Conservation (phyloP, 2,888 invertebrate genomes). For the Cyclophora albipunctata region DNA sequence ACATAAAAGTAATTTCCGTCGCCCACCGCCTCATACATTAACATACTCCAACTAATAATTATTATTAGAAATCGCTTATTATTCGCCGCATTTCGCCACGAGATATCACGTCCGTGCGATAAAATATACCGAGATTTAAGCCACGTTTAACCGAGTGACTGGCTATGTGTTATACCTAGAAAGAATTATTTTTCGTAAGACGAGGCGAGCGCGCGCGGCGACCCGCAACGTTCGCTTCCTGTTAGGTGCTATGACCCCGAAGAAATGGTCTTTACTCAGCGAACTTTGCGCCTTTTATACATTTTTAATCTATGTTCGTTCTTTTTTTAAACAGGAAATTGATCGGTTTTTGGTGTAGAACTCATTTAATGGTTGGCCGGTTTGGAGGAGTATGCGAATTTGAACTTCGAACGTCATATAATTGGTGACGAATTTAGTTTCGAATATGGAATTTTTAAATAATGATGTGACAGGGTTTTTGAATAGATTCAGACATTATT, state of each 20-base stretch:
- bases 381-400: conserved; percentile 7
- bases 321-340: conserved; percentile 67
- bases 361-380: conserved; percentile 58
- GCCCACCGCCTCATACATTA: neutral
- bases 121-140: conserved; percentile 14
- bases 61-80: conserved; percentile 10
- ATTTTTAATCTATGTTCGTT: conserved; percentile 15
- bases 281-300: conserved; percentile 50
- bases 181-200: conserved; percentile 69
- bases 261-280: conserved; percentile 59
- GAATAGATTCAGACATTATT: too few species aligned
- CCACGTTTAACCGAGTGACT: conserved; percentile 45
- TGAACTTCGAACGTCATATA: neutral
- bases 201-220: conserved; percentile 55
- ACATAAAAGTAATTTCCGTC: neutral
- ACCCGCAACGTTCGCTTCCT: conserved; percentile 68
- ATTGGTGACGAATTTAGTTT: too few species aligned
- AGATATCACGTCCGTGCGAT: conserved; percentile 20
- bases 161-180: conserved; percentile 57
- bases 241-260: conserved; percentile 73
- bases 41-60: neutral
- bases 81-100: conserved; percentile 18
- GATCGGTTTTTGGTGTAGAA: conserved; percentile 45
- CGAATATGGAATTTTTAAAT: too few species aligned
- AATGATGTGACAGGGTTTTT: too few species aligned